phyloP scores from a whole-genome alignment of 2,888 invertebrate species.

The Drosophila limbata region DNA sequence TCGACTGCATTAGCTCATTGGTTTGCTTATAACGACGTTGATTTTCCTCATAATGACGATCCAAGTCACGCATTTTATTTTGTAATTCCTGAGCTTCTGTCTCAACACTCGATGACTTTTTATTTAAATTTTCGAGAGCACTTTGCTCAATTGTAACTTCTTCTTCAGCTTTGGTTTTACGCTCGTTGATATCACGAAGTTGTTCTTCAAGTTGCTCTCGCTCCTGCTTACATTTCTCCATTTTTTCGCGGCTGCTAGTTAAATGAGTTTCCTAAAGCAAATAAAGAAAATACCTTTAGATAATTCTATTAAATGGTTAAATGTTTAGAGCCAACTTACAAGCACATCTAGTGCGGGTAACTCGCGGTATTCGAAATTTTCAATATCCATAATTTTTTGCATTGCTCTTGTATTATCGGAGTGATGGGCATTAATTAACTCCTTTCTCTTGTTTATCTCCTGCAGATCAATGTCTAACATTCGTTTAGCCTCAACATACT shows the following conservation, averaged over 20 bases:
- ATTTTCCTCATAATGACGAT: constrained; percentile 54
- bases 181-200: constrained; percentile 77
- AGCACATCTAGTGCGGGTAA: constrained; percentile 81
- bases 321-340: constrained; percentile 55
- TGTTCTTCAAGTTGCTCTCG: constrained; percentile 78
- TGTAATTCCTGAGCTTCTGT: constrained; percentile 54
- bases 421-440: constrained; percentile 53
- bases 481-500: constrained; percentile 19
- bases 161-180: constrained; percentile 38
- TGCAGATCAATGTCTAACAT: constrained; percentile 8
- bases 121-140: constrained; percentile 83
- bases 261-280: constrained; percentile 53
- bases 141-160: constrained; percentile 45
- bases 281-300: not conserved
- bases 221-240: constrained; percentile 82
- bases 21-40: constrained; percentile 44
- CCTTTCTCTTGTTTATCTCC: constrained; percentile 44
- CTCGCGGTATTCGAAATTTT: constrained; percentile 81
- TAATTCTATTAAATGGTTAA: not conserved
- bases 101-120: constrained; percentile 81
- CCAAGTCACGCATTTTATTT: constrained; percentile 61
- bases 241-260: constrained; percentile 47
- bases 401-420: constrained; percentile 53
- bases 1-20: constrained; percentile 37
- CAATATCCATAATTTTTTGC: constrained; percentile 77